Conservation (phyloP, 2,888 invertebrate species). For the Lycocerus yunnanus region DNA sequence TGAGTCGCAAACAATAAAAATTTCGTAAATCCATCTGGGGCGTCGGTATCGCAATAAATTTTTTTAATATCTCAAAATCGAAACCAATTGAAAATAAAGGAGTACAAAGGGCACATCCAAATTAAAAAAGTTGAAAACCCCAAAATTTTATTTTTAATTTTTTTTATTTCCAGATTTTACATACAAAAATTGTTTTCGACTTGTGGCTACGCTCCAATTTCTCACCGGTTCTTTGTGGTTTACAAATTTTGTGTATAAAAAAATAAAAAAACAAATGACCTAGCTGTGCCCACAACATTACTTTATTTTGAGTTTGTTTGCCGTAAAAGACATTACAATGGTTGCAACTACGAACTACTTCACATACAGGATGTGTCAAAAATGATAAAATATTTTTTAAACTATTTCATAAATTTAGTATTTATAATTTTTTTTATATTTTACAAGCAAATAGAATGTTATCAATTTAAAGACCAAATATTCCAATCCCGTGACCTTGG, state of each 20-base stretch:
- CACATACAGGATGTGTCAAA: background rate
- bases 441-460: background rate
- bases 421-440: background rate
- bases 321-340: background rate
- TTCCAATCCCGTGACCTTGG: background rate
- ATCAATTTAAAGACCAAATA: background rate
- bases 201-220: slow-evolving; percentile 51
- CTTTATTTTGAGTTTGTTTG: background rate
- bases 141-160: background rate
- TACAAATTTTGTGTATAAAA: slow-evolving; percentile 50
- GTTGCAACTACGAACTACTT: too few species aligned
- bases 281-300: background rate
- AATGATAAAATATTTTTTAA: background rate
- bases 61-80: too few species aligned
- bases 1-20: too few species aligned
- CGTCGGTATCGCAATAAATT: too few species aligned
- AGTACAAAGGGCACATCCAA: too few species aligned
- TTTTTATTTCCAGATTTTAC: slow-evolving; percentile 46
- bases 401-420: background rate
- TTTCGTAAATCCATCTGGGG: too few species aligned
- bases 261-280: slow-evolving; percentile 35
- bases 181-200: slow-evolving; percentile 47
- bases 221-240: slow-evolving; percentile 51
- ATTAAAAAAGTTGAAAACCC: background rate
- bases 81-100: too few species aligned